Evolutionary conservation across 1,140 invertebrate species (phyloP), one percentile per base, ranked within the genome.

Genomic region (Sarcophaga bullata): DNA sequence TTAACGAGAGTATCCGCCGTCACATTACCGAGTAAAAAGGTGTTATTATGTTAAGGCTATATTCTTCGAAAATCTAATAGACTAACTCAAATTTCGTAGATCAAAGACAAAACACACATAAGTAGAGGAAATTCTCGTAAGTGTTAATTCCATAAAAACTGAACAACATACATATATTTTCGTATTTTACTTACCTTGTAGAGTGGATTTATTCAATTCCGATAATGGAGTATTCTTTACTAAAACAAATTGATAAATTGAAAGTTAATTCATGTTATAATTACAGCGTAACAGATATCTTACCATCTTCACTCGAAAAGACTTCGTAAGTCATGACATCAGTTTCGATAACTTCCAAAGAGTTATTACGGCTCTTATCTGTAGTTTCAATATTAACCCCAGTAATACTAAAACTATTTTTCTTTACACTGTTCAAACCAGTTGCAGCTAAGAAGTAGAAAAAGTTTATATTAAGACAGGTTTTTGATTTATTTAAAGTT

Each of bases 291-390:
- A 49, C 47, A 78, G 3, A 7, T 52, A 4, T 75, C 49, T 54
- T 8, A 86, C 86, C 87, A 84, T 88, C 87, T 83, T 89, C 87
- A 80, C 88, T 88, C 37, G 86, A 89, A 62, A 82, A 85, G 9
- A 85, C 80, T 76, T 86, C 86, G 68, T 83, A 85, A 10, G 81
- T 81, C 9, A 75, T 83, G 11, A 85, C 85, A 72, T 52, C 47
- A 54, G 10, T 58, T 11, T 68, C 68, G 6, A 19, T 47, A n/a
- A 47, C 15, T 13, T 48, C 37, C n/a, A 75, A 6, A 11, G 48
- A 47, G 47, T 13, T 48, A 48, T 73, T 37, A 73, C 48, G 15
- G 47, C 46, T 75, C 15, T 48, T 49, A 48, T n/a, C 72, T 37
- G 11, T 37, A 37, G 46, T 17, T 8, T 11, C 48, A 37, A 37